Evolutionary conservation across 2,888 invertebrate genomes (phyloP).

Genomic region (Elegia similella): DNA sequence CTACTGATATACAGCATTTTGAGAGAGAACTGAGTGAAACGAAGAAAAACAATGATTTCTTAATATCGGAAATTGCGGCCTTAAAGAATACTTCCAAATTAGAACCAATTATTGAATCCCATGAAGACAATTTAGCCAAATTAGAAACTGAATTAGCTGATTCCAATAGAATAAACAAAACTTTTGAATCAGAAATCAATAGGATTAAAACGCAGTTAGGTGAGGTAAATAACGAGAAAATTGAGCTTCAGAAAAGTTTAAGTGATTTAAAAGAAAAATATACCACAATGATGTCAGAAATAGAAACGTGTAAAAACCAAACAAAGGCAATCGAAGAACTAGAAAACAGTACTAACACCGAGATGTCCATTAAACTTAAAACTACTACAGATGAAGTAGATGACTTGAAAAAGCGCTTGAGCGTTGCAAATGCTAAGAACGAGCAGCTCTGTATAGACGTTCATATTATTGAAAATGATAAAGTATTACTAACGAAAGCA

Average conservation of each 20-base stretch:
- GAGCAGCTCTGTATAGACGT: conserved; percentile 77
- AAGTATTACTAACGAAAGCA: conserved; percentile 68
- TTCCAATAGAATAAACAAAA: conserved; percentile 79
- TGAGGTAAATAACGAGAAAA: conserved; percentile 64
- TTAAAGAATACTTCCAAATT: conserved; percentile 84
- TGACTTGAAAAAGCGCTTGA: conserved; percentile 63
- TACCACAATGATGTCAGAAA: conserved; percentile 70
- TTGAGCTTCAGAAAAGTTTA: conserved; percentile 74
- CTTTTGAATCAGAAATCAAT: conserved; percentile 82
- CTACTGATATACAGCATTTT: conserved; percentile 69
- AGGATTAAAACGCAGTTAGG: conserved; percentile 80
- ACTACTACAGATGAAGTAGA: conserved; percentile 63
- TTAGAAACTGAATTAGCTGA: conserved; percentile 85
- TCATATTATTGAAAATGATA: conserved; percentile 76
- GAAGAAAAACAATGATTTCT: conserved; percentile 86
- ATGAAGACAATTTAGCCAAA: conserved; percentile 85
- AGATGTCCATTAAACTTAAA: conserved; percentile 47
- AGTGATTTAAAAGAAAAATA: conserved; percentile 78
- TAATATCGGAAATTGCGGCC: conserved; percentile 84
- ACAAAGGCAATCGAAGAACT: conserved; percentile 71
- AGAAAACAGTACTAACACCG: conserved; percentile 58
- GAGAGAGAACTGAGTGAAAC: conserved; percentile 85
- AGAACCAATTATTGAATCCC: conserved; percentile 87
- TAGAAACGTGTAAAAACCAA: conserved; percentile 65
- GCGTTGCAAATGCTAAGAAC: conserved; percentile 59